Percentiles rank a stretch among this genome's conserved stretches.
Conservation (phyloP, 2,888 invertebrate species). For the Agapostemon virescens region DNA sequence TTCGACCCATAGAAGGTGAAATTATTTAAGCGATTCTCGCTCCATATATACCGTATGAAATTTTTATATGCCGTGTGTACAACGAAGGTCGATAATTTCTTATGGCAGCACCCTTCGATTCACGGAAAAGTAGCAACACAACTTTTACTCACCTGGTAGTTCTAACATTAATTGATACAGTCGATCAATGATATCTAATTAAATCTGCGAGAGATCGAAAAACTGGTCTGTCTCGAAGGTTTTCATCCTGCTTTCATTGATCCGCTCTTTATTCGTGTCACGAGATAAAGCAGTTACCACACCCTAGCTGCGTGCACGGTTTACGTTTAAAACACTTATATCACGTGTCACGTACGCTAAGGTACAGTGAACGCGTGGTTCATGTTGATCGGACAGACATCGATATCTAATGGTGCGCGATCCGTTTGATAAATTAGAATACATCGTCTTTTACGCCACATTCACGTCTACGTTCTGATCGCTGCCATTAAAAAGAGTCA, state of each 20-base stretch:
- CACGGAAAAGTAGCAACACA: background rate
- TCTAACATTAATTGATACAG: background rate
- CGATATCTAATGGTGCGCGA: slow-evolving; percentile 36
- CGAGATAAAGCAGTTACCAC: slow-evolving; percentile 66
- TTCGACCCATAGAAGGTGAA: no score
- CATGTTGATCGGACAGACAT: slow-evolving; percentile 28
- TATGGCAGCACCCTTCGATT: background rate
- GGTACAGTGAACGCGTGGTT: slow-evolving; percentile 52
- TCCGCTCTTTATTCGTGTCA: slow-evolving; percentile 64
- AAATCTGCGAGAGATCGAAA: background rate
- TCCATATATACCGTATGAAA: no score
- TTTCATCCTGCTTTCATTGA: background rate
- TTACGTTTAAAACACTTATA: slow-evolving; percentile 59
- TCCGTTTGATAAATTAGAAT: slow-evolving; percentile 43
- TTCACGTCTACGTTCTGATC: background rate
- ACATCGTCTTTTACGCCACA: slow-evolving; percentile 1
- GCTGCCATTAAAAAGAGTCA: slow-evolving; percentile 34
- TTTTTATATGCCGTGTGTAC: no score
- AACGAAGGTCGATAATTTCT: background rate
- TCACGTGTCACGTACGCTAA: slow-evolving; percentile 71
- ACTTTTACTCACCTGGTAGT: background rate
- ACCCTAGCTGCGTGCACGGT: slow-evolving; percentile 64
- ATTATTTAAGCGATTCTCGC: no score
- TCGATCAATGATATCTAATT: background rate
- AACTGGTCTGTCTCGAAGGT: no score